Base-by-base conservation (phyloP, 2,797 vertebrate genomes). In the Rhinichthys osculus region DNA sequence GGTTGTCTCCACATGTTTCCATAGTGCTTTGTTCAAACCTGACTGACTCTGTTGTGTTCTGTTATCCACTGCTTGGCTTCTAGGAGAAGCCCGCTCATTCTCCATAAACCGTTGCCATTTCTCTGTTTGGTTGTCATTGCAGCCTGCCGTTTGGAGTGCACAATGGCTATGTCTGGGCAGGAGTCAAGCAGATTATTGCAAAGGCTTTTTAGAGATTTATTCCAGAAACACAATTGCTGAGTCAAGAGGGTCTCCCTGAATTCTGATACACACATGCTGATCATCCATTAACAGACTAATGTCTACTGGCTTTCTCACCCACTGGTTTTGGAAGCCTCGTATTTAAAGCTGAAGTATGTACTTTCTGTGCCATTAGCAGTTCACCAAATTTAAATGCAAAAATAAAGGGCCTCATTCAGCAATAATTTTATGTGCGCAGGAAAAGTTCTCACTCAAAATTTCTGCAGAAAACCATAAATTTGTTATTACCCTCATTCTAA, bases 161-260 rank as follows among this genome's bases (percentile, higher is more conserved):
- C 40, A 35, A 23, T 77, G 74, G 35, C 71, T 78, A 50, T 89
- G 86, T 86, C 82, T 84, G 72, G 86, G 79, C 84, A 72, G 80
- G 82, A 86, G 88, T 87, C 85, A 82, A 85, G 86, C 84, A 74
- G 82, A 83, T 78, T 82, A 81, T 83, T 81, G 83, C 83, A 84
- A 64, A 81, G 35, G 50, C 72, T 59, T 80, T 74, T 70, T 62
- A 21, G 67, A 84, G 71, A 84, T 84, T 86, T 84, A 78, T 78
- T 86, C 81, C 72, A 42, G 13, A 85, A 78, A 77, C 84, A 81
- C 52, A 27, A 67, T 42, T 70, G 69, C 79, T 52, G 67, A 82
- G 84, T 88, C 83, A 85, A 73, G 84, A 79, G 76, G 62, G 57
- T 54, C 35, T 81, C 78, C 35, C 50, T 82, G 72, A 74, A 85